Base-by-base conservation (phyloP, 2,797 vertebrate genomes). In the Morus bassanus region DNA sequence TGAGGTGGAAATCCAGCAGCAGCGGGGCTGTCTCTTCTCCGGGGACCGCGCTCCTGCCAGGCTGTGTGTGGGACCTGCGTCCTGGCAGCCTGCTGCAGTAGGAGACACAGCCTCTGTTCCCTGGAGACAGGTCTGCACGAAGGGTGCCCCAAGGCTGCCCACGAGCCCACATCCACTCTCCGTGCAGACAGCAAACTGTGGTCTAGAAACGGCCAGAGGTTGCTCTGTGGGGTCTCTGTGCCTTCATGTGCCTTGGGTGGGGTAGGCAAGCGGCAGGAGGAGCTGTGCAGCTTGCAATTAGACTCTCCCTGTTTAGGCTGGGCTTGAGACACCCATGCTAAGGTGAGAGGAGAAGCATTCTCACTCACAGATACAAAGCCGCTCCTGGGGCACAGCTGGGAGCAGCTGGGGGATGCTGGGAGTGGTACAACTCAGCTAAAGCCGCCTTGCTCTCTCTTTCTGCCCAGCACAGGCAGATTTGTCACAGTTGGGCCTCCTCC, bases 401-500 rank as follows among this genome's bases (percentile, higher is more conserved):
- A 76, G 21, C 54, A 84, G 41, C 61, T 46, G 33, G 57, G n/a
- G 65, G 19, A 43, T 53, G 64, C 0, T 0, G 54, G 63, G 35
- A 88, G 80, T 76, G 46, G 74, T 59, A 63, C 51, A 60, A 48
- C 46, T 77, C 0, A 0, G 70, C 85, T 93, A 82, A 91, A 89
- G 72, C 91, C 2, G 23, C 77, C 82, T 96, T 76, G 73, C 90
- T 98, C 75, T 81, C 57, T 89, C 69, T 91, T 95, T 85, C 80
- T 94, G 91, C 96, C 94, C 97, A 97, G 57, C 94, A 98, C 95
- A 98, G 98, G 78, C 90, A 98, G 46, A 95, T 94, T 93, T 94
- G 96, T 93, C 97, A 97, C 88, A 72, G 88, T 96, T 89, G 94
- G 95, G 94, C 95, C 96, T 97, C 93, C 93, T 97, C 21, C 90